These are phyloP conservation scores for Drosophila baimaii DNA, from an alignment of 1,140 invertebrate genomes.

Conservation along the genomic window DNA sequence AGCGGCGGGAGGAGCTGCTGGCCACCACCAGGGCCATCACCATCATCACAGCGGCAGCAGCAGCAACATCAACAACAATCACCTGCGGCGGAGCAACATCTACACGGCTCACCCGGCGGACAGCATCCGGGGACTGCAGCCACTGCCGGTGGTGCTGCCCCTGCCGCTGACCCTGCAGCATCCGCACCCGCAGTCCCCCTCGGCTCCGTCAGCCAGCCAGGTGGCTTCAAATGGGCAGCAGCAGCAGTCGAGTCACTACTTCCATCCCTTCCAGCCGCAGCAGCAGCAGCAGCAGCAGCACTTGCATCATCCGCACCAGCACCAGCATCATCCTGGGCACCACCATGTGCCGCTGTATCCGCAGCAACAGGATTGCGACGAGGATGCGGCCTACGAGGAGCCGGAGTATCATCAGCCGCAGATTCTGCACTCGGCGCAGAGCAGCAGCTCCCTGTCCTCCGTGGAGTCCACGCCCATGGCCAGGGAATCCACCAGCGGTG, in stretches of 20 bases:
- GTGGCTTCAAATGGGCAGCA: constrained; percentile 39
- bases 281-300: constrained; percentile 43
- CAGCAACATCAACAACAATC: constrained; percentile 79
- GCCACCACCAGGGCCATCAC: constrained; percentile 26
- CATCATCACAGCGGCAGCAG: constrained; percentile 56
- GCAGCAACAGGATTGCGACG: constrained; percentile 59
- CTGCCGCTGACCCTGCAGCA: constrained; percentile 43
- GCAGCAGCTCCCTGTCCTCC: constrained; percentile 71
- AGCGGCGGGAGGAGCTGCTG: constrained; percentile 52
- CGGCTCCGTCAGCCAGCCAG: constrained; percentile 32
- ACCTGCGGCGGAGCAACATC: constrained; percentile 81
- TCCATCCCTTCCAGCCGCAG: constrained; percentile 69
- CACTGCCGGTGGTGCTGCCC: constrained; percentile 50
- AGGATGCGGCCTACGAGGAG: constrained; percentile 74
- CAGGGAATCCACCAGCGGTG: constrained; percentile 10
- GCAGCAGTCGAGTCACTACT: constrained; percentile 55
- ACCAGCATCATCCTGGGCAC: constrained; percentile 22
- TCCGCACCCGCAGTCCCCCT: constrained; percentile 56
- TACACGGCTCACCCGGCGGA: constrained; percentile 82
- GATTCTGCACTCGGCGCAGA: constrained; percentile 60
- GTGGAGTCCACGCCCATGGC: constrained; percentile 59
- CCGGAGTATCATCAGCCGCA: constrained; percentile 82
- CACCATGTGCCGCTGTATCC: constrained; percentile 55
- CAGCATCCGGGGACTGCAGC: constrained; percentile 78
- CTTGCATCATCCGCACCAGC: constrained; percentile 16